Evolutionary conservation across 2,797 vertebrate genomes (phyloP), one percentile per base, ranked within the genome.

Genomic region (Sebastes umbrosus): DNA sequence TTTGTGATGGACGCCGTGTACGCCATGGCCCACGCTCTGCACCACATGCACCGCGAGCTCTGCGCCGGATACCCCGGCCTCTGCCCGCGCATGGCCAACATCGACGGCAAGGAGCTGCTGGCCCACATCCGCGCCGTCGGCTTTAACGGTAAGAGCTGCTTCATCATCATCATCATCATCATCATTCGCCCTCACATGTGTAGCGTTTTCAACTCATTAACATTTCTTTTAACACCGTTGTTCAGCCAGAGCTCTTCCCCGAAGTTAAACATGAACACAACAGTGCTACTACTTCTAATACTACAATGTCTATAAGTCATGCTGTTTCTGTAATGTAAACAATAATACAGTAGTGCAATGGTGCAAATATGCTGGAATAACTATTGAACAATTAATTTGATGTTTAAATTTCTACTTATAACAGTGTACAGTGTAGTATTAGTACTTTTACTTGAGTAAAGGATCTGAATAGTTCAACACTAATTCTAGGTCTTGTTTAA

Each of bases 1-100:
- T 99, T 99, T 88, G 98, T 99, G 82, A 98, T 99, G 85, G 98
- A 99, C 63, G 98, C 98, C 0, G 98, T 99, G 0, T 99, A 98
- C 76, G 96, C 97, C 85, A 97, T 99, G 97, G 98, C 98, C 22
- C 97, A 99, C 43, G 97, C 98, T 3, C 94, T 99, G 69, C 97
- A 99, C 93, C 97, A 94, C 84, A 97, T 99, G 97, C 98, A 99
- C 79, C 97, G 95, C 31, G 97, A 98, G 75, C 96, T 98, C 27
- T 99, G 98, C 60, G 93, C 95, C 8, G 98, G 98, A 1, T 96
- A 93, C 77, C 93, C 97, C 1, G 98, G 98, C 24, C 96, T 99
- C 13, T 99, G 98, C 75, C 95, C 97, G 0, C 96, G 93, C 80
- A 99, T 99, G 98, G 96, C 95, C 82, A 96, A 95, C 84, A 91